Evolutionary conservation across 2,888 invertebrate species (phyloP).

Genomic region (Hirtodrosophila histrioides): DNA sequence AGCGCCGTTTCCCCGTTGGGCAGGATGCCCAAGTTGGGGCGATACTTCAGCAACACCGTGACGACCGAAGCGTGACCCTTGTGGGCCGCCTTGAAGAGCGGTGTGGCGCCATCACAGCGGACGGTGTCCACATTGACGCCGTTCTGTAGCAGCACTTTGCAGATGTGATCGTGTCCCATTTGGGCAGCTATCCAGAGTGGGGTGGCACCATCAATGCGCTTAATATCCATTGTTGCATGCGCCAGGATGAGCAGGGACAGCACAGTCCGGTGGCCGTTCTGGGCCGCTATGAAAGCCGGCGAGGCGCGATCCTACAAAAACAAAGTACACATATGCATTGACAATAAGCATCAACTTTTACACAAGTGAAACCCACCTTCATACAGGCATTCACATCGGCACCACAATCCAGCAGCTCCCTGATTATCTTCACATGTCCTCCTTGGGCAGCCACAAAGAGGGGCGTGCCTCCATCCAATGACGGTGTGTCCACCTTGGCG

Average conservation of each 20-base stretch:
- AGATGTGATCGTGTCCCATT: slow-evolving; percentile 95
- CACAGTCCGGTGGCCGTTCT: slow-evolving; percentile 95
- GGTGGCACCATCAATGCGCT: slow-evolving; percentile 93
- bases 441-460: slow-evolving; percentile 96
- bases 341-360: too few species aligned
- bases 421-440: slow-evolving; percentile 94
- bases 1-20: slow-evolving; percentile 96
- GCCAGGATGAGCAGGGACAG: slow-evolving; percentile 89
- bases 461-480: slow-evolving; percentile 97
- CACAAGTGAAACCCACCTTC: slow-evolving; percentile 87
- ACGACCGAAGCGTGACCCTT: slow-evolving; percentile 96
- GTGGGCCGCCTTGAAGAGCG: slow-evolving; percentile 97
- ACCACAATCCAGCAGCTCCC: slow-evolving; percentile 92
- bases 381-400: slow-evolving; percentile 92
- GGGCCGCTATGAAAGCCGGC: slow-evolving; percentile 95
- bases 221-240: slow-evolving; percentile 90
- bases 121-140: slow-evolving; percentile 92
- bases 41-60: slow-evolving; percentile 91
- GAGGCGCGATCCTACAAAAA: slow-evolving; percentile 92
- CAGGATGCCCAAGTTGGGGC: slow-evolving; percentile 92
- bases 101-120: slow-evolving; percentile 96
- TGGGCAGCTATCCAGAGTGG: slow-evolving; percentile 97
- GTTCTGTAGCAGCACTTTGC: slow-evolving; percentile 89
- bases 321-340: background rate
- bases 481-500: slow-evolving; percentile 91